Evolutionary conservation across 2,888 invertebrate genomes (phyloP).

Genomic region (Chydorus sphaericus): DNA sequence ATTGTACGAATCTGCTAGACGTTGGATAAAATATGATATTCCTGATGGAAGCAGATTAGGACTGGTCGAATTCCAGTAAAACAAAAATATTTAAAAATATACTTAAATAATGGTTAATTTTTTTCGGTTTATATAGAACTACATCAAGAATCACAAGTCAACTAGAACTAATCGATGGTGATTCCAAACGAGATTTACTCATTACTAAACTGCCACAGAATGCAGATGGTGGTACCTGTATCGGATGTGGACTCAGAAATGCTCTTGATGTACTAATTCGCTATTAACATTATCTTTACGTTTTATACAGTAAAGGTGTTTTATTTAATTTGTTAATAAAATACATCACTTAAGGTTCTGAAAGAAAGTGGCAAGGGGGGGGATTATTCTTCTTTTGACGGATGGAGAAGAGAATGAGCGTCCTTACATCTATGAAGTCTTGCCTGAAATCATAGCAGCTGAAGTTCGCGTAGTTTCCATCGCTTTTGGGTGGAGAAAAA

Average conservation of each 20-base stretch:
- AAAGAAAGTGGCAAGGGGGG: slow-evolving; percentile 3
- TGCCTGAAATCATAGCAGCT: slow-evolving; percentile 5
- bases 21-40: slow-evolving; percentile 8
- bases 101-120: not conserved
- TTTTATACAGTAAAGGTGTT: not conserved
- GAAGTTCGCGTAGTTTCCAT: slow-evolving; percentile 14
- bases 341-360: not conserved
- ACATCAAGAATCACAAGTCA: not conserved
- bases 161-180: not conserved
- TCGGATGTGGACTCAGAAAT: slow-evolving; percentile 14
- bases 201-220: slow-evolving; percentile 10
- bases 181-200: not conserved
- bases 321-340: not conserved
- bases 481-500: slow-evolving; percentile 11
- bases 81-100: not conserved
- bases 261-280: slow-evolving; percentile 3
- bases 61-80: not conserved
- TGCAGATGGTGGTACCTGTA: slow-evolving; percentile 9
- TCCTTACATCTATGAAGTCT: slow-evolving; percentile 13
- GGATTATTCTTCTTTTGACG: slow-evolving; percentile 15
- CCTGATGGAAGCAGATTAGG: not conserved
- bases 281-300: not conserved
- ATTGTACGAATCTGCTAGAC: slow-evolving; percentile 1
- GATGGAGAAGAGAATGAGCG: slow-evolving; percentile 13
- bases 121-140: not conserved